Evolutionary conservation across 2,888 invertebrate genomes (phyloP), one percentile per base, ranked within the genome.

Genomic region (Megastigmus dorsalis): DNA sequence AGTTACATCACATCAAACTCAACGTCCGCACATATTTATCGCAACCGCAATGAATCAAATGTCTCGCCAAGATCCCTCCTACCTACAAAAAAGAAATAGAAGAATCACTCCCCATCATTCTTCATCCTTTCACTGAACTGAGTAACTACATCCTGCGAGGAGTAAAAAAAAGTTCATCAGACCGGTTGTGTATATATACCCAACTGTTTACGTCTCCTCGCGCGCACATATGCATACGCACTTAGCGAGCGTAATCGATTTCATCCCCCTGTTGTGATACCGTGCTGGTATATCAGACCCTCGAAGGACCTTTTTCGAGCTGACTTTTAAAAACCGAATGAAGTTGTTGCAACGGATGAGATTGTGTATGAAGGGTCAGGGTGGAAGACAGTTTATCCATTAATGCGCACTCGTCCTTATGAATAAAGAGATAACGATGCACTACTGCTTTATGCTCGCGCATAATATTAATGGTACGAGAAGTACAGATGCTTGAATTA

Each of bases 261-360:
- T 59, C 15, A 52, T 52, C 48, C 60, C 20, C 41, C 48, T 36
- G 55, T 70, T 73, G 69, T 76, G 2, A 76, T 74, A 55, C 43
- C 62, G 70, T n/a, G n/a, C n/a, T n/a, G n/a, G n/a, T n/a, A 74
- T 74, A 62, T 50, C 33, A 1, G 13, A 18, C 63, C 38, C 50
- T 36, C 7, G 5, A 20, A 23, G 18, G 10, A 50, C 10, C n/a
- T 45, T 63, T 54, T 57, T 38, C 23, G 10, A 48, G 38, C 15
- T 57, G 59, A 60, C 59, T 66, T 66, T 67, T 73, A 43, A 52
- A 50, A 41, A 36, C 9, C 20, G 59, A 66, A 66, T 60, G 18
- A 66, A 66, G 66, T 57, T 43, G 50, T 67, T 38, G 54, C 13
- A 3, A 20, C 18, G 54, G 38, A 26, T 18, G 15, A 9, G 45